Evolutionary conservation across 2,888 invertebrate species (phyloP).

Genomic region (Leptothorax acervorum): DNA sequence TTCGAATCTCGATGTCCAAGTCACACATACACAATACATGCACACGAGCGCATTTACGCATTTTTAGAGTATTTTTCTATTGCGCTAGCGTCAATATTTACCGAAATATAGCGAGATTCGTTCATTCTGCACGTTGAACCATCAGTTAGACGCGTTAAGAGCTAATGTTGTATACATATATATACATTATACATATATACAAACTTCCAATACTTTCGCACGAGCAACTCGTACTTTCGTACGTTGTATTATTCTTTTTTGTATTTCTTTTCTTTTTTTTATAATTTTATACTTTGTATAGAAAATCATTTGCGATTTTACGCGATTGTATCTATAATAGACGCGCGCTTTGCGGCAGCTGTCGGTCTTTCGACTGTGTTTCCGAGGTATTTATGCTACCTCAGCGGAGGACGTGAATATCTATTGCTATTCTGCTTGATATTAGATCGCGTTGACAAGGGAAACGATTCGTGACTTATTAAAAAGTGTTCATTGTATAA

Average conservation of each 20-base stretch:
- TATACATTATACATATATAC: constrained; percentile 30
- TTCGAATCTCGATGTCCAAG: constrained; percentile 67
- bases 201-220: constrained; percentile 82
- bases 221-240: constrained; percentile 74
- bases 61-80: constrained; percentile 80
- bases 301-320: constrained; percentile 40
- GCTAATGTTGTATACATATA: constrained; percentile 33
- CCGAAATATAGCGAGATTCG: constrained; percentile 17
- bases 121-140: constrained; percentile 33
- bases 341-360: constrained; percentile 12
- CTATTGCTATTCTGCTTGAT: constrained; percentile 49
- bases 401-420: constrained; percentile 37
- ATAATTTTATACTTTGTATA: constrained; percentile 71
- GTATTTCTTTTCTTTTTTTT: constrained; percentile 62
- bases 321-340: not conserved
- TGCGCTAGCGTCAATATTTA: constrained; percentile 60
- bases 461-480: constrained; percentile 63
- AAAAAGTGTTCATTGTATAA: constrained; percentile 69
- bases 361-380: constrained; percentile 36
- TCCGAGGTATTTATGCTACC: constrained; percentile 17
- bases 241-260: constrained; percentile 66
- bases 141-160: constrained; percentile 37
- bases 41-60: constrained; percentile 70
- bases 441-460: constrained; percentile 43
- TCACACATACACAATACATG: constrained; percentile 52